These are phyloP conservation scores for Odontamblyopus rebecca DNA, from an alignment of 2,797 vertebrate genomes.

Conservation along the genomic window DNA sequence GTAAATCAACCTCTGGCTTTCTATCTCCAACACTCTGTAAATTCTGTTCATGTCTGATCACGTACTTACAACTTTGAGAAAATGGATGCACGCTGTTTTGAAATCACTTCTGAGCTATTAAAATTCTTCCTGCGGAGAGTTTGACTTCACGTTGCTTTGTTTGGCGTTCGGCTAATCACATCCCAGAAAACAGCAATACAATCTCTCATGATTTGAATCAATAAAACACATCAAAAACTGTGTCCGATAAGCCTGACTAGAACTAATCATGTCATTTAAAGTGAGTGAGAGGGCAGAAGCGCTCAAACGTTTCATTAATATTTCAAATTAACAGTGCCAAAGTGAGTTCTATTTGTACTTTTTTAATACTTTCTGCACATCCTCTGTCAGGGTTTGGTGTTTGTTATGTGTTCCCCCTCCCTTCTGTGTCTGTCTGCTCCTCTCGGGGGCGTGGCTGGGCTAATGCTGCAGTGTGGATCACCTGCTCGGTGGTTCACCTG, in stretches of 20 bases:
- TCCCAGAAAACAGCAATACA: conserved; percentile 52
- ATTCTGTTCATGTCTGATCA: not conserved
- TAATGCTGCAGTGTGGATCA: too few species aligned
- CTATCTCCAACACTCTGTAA: not conserved
- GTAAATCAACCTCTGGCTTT: not conserved
- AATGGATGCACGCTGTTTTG: conserved; percentile 14
- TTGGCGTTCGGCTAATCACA: conserved; percentile 33
- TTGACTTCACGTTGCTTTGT: conserved; percentile 21
- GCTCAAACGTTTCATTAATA: conserved; percentile 58
- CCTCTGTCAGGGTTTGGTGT: too few species aligned
- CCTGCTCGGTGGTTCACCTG: too few species aligned
- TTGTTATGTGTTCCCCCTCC: too few species aligned
- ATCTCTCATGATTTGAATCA: conserved; percentile 56
- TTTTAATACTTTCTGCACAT: not conserved
- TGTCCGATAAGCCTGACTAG: too few species aligned
- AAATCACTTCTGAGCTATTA: conserved; percentile 10
- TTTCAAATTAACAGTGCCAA: not conserved
- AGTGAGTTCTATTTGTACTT: too few species aligned
- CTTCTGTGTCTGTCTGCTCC: too few species aligned
- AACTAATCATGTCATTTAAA: conserved; percentile 19
- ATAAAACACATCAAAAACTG: conserved; percentile 11
- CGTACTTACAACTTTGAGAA: conserved; percentile 4
- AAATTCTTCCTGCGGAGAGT: conserved; percentile 14
- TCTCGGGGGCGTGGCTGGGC: too few species aligned
- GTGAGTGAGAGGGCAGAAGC: conserved; percentile 38